phyloP scores from a whole-genome alignment of 2,113 vertebrate species.

The Lichenostomus cassidix region DNA sequence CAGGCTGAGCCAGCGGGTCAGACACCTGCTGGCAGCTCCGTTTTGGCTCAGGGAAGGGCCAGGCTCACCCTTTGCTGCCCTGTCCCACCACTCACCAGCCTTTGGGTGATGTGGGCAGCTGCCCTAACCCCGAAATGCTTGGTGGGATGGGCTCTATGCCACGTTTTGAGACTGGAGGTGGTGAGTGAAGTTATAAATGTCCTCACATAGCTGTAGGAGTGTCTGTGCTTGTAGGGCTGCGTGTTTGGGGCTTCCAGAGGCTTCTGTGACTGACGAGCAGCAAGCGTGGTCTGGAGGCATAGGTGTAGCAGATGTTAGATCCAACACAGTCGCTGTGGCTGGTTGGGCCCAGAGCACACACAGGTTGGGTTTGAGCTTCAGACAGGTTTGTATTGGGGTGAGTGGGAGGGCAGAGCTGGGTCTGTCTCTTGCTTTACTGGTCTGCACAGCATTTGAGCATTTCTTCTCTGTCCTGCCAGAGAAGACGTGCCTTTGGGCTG shows the following conservation, averaged over 20 bases:
- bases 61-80: neutral
- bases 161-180: neutral
- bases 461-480: neutral
- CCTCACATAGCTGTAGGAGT: neutral
- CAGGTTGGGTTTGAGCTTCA: neutral
- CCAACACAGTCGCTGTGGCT: neutral
- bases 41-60: neutral
- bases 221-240: neutral
- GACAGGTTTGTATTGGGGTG: neutral
- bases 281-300: neutral
- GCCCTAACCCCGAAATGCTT: neutral
- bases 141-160: neutral
- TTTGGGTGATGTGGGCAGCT: neutral
- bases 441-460: neutral
- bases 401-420: neutral
- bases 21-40: rapidly evolving
- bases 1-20: rapidly evolving
- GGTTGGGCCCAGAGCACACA: neutral
- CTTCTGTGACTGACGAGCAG: neutral
- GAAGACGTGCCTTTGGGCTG: neutral
- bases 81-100: neutral
- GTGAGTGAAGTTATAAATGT: neutral
- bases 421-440: neutral
- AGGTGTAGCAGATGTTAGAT: neutral
- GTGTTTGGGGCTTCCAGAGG: neutral